Evolutionary conservation across 2,888 invertebrate genomes (phyloP).

Genomic region (Drosophila mimica): DNA sequence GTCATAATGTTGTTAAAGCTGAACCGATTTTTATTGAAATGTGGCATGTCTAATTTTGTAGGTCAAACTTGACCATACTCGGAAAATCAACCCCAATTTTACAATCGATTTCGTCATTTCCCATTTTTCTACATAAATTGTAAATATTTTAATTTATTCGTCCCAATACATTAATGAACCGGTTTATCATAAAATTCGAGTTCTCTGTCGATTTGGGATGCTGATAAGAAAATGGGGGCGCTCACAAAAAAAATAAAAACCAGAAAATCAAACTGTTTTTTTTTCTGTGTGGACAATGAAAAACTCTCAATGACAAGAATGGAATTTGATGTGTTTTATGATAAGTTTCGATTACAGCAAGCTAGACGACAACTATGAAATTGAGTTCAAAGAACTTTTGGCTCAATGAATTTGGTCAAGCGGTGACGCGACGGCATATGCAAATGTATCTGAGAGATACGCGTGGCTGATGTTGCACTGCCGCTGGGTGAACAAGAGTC

Average conservation of each 20-base stretch:
- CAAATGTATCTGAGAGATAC: constrained; percentile 76
- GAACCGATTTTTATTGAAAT: not conserved
- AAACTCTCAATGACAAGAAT: constrained; percentile 5
- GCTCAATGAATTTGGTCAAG: constrained; percentile 16
- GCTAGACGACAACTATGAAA: constrained; percentile 32
- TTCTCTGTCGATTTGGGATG: constrained; percentile 11
- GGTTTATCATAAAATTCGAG: constrained; percentile 44
- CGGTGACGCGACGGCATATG: constrained; percentile 46
- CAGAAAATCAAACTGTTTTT: constrained; percentile 29
- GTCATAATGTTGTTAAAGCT: not conserved
- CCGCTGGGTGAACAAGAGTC: constrained; percentile 31
- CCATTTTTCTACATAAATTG: fast-evolving
- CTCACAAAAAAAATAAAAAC: not conserved
- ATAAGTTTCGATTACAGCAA: constrained; percentile 34
- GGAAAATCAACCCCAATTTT: not conserved
- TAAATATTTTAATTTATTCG: not conserved
- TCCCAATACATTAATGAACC: constrained; percentile 41
- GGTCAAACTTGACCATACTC: not conserved
- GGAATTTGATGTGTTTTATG: constrained; percentile 8
- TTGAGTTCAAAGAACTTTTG: constrained; percentile 69
- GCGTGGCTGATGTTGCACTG: constrained; percentile 61
- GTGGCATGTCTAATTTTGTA: not conserved
- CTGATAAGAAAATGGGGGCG: constrained; percentile 25
- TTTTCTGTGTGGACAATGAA: constrained; percentile 8
- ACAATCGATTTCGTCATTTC: not conserved